Evolutionary conservation across 2,888 invertebrate genomes (phyloP).

Genomic region (Liposcelis brunnea): DNA sequence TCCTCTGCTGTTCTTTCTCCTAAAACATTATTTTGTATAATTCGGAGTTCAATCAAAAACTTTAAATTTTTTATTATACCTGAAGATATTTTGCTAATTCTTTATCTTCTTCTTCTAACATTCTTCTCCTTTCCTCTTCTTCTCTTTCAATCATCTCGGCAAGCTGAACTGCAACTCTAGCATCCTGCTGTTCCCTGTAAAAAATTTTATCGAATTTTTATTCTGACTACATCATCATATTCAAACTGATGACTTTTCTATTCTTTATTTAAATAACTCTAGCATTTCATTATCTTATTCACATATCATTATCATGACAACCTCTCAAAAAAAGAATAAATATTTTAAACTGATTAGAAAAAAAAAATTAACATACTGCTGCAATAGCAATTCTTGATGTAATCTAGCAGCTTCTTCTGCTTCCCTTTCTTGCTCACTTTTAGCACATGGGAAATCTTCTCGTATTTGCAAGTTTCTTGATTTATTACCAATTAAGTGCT

Average conservation of each 20-base stretch:
- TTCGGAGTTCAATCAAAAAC: too few relatives aligned
- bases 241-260: not conserved
- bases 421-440: conserved; percentile 53
- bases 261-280: too few relatives aligned
- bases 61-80: conserved; percentile 20
- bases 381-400: conserved; percentile 39
- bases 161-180: conserved; percentile 43
- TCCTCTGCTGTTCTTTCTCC: conserved; percentile 15
- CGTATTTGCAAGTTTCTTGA: conserved; percentile 56
- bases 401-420: conserved; percentile 41
- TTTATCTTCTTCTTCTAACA: conserved; percentile 33
- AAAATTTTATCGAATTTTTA: conserved; percentile 10
- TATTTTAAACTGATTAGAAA: too few relatives aligned
- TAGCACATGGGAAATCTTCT: conserved; percentile 59
- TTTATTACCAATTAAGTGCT: conserved; percentile 60
- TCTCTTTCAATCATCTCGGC: conserved; percentile 45
- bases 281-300: too few relatives aligned
- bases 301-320: conserved; percentile 3
- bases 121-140: conserved; percentile 30
- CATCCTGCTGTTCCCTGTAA: conserved; percentile 47
- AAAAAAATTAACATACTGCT: conserved; percentile 35
- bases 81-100: conserved; percentile 33
- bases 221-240: conserved; percentile 1
- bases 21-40: conserved; percentile 5
- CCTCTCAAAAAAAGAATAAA: too few relatives aligned